Evolutionary conservation across 1,140 invertebrate species (phyloP), one percentile per base, ranked within the genome.

Genomic region (Calosoma granatense): DNA sequence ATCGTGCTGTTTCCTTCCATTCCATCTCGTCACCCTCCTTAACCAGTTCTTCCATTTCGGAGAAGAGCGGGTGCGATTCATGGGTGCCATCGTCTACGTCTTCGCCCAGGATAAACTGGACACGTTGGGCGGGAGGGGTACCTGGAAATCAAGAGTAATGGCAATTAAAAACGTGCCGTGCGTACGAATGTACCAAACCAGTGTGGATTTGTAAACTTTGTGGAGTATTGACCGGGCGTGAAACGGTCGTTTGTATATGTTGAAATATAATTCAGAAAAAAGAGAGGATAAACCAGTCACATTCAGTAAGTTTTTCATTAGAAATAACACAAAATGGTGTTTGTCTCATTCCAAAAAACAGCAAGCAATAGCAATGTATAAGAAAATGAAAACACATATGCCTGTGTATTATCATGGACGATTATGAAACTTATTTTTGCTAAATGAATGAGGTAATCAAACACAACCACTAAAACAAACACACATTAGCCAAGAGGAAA

Each of bases 1-100:
- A 95, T 65, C 92, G 85, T 17, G 93, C 94, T n/a, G 93, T 96
- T 76, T 97, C 94, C 71, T 94, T 94, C 94, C 94, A 97, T 77
- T 94, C 88, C 71, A 92, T 83, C 63, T 93, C 89, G 56, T 90
- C 90, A 56, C 91, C 90, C 39, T 90, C 88, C 62, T 81, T 82
- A 54, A 90, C 83, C 58, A 97, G 80, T 68, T 95, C 93, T 65
- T 92, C 92, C 91, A 97, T 94, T 77, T 98, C 94, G 55, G 92
- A 95, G 76, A 98, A 98, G 12, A 94, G 74, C 1, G 90, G 90
- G 76, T 91, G 90, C 19, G 86, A 84, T 76, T 88, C 86, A 65
- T 88, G 84, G 22, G 81, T 85, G 23, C 83, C 87, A 73, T 95
- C 89, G 65, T 91, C 90, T 51, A 88, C 79, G 67, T 94, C 92